A percentile compares a stretch with the other conserved stretches of the same genome.
These are phyloP conservation scores for Hypomecis punctinalis DNA, from an alignment of 2,888 invertebrate genomes.

Conservation along the genomic window DNA sequence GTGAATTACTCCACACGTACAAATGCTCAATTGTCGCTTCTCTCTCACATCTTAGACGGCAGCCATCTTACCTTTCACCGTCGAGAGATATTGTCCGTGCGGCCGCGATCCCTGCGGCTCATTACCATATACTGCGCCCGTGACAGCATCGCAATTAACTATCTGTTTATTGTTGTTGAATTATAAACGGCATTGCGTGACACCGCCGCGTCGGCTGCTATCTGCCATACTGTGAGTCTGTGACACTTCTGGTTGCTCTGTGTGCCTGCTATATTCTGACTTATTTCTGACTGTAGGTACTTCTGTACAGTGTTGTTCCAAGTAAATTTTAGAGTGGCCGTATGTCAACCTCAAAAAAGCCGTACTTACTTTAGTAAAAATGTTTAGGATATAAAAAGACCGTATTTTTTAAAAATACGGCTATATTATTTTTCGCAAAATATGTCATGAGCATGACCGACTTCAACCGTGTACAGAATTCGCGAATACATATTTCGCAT, in stretches of 20 bases:
- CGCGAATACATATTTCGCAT: too few species aligned
- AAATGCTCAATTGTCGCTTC: not conserved
- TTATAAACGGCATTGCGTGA: conserved; percentile 80
- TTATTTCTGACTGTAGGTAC: too few species aligned
- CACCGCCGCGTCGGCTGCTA: conserved; percentile 48
- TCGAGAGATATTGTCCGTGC: conserved; percentile 83
- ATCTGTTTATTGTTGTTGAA: conserved; percentile 85
- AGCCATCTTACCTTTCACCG: conserved; percentile 80
- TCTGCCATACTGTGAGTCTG: conserved; percentile 23
- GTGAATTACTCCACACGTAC: not conserved
- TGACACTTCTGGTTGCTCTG: conserved; percentile 34
- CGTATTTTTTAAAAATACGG: too few species aligned
- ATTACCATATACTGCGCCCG: conserved; percentile 84
- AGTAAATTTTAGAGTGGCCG: too few species aligned
- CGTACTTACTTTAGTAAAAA: too few species aligned
- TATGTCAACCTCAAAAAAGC: too few species aligned
- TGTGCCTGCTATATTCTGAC: conserved; percentile 8
- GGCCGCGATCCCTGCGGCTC: conserved; percentile 81
- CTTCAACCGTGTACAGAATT: too few species aligned
- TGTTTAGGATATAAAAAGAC: too few species aligned
- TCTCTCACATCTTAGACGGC: conserved; percentile 51
- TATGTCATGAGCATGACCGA: too few species aligned
- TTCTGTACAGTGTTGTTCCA: conserved; percentile 17
- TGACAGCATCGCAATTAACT: conserved; percentile 85
- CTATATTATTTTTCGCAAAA: too few species aligned